phyloP scores from a whole-genome alignment of 1,140 invertebrate species.

The Meloidogyne chitwoodi region DNA sequence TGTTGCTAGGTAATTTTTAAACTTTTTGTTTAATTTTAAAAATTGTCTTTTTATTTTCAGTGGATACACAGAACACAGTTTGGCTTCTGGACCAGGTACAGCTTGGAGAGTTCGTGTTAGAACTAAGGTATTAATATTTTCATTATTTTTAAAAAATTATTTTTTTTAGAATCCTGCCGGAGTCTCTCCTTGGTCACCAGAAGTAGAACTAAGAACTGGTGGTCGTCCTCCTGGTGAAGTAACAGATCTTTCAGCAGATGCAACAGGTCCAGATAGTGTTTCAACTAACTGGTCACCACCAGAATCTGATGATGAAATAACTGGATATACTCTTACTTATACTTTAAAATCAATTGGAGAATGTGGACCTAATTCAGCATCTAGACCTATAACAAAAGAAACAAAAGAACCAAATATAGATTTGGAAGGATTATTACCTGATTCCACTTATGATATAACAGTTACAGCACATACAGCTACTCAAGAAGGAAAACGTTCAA shows the following conservation, averaged over 20 bases:
- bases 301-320: constrained; percentile 57
- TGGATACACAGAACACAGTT: constrained; percentile 42
- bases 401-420: constrained; percentile 31
- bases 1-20: constrained; percentile 21
- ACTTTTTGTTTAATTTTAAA: neutral
- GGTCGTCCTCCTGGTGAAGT: constrained; percentile 56
- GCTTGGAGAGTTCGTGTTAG: constrained; percentile 51
- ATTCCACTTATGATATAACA: constrained; percentile 55
- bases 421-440: constrained; percentile 51
- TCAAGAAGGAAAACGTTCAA: constrained; percentile 51
- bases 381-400: constrained; percentile 45
- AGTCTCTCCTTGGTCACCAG: constrained; percentile 53
- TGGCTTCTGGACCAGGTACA: constrained; percentile 55
- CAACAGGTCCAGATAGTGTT: constrained; percentile 39
- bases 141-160: neutral
- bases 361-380: constrained; percentile 45
- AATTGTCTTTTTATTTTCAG: constrained; percentile 31
- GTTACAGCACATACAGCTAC: constrained; percentile 56
- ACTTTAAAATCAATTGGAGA: constrained; percentile 58
- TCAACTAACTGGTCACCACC: constrained; percentile 48
- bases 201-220: constrained; percentile 42
- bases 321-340: constrained; percentile 58
- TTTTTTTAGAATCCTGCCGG: constrained; percentile 56
- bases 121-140: constrained; percentile 9
- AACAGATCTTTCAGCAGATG: constrained; percentile 41